These are phyloP conservation scores for Oceanites oceanicus DNA, from an alignment of 2,113 vertebrate species.

Conservation along the genomic window DNA sequence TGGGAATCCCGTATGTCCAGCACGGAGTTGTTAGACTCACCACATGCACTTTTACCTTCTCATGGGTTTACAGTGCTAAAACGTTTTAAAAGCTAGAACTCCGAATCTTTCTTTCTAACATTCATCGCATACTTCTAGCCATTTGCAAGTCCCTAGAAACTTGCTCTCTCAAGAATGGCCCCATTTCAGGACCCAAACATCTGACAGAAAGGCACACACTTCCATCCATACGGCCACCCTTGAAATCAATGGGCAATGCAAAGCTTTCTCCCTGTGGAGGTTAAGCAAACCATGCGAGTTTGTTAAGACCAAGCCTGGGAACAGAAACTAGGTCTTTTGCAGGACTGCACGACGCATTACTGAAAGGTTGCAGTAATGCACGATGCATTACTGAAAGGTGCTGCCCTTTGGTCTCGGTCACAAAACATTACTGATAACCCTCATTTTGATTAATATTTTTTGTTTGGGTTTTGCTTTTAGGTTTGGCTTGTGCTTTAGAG, in stretches of 20 bases:
- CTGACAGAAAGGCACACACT: not conserved
- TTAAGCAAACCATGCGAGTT: not conserved
- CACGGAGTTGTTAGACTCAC: not conserved
- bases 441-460: not conserved
- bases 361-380: not conserved
- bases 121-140: not conserved
- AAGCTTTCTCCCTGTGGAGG: not conserved
- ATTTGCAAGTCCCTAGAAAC: not conserved
- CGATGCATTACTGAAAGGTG: not conserved
- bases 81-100: not conserved
- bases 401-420: conserved; percentile 2
- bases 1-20: not conserved
- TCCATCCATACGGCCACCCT: not conserved
- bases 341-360: not conserved
- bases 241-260: not conserved
- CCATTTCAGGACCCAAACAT: not conserved
- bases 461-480: not conserved
- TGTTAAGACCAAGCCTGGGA: conserved; percentile 17
- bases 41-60: not conserved
- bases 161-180: not conserved
- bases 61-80: not conserved
- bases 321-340: conserved; percentile 22
- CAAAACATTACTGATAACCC: conserved; percentile 4
- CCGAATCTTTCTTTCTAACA: not conserved
- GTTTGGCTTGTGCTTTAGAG: not conserved